Conservation (phyloP, 2,888 invertebrate genomes). For the Tribolium freemani region DNA sequence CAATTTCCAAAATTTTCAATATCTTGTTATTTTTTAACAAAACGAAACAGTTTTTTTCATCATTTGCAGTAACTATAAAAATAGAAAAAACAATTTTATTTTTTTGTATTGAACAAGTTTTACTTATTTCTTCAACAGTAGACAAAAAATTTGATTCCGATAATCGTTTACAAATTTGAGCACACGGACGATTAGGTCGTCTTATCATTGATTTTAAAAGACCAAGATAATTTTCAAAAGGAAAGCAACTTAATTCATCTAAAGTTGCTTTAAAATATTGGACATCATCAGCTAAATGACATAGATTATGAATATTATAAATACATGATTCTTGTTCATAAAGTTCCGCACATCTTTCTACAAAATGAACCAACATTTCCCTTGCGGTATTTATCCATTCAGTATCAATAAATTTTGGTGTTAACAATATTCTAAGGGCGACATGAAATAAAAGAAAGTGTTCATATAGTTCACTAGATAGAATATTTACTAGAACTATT, state of each 20-base stretch:
- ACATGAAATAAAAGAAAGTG: constrained; percentile 45
- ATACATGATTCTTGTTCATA: constrained; percentile 18
- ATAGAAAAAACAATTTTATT: background rate
- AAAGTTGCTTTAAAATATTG: background rate
- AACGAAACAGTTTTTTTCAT: background rate
- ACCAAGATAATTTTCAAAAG: constrained; percentile 31
- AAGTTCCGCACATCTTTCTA: constrained; percentile 31
- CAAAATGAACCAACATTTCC: constrained; percentile 38
- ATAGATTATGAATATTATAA: constrained; percentile 20
- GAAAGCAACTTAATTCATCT: constrained; percentile 10
- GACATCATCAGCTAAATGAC: constrained; percentile 28
- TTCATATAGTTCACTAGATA: constrained; percentile 29
- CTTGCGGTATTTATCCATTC: constrained; percentile 7
- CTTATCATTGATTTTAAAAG: background rate
- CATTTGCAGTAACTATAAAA: background rate
- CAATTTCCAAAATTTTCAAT: background rate
- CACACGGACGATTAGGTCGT: background rate
- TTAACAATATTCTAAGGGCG: constrained; percentile 39
- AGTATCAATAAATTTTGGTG: background rate
- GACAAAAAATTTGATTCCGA: background rate
- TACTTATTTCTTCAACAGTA: background rate
- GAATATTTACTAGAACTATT: constrained; percentile 40
- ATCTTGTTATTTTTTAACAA: background rate
- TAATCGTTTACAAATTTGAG: background rate
- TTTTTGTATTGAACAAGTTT: background rate